Base-by-base conservation (phyloP, 2,888 invertebrate genomes). In the Caenorhabditis imperialis region DNA sequence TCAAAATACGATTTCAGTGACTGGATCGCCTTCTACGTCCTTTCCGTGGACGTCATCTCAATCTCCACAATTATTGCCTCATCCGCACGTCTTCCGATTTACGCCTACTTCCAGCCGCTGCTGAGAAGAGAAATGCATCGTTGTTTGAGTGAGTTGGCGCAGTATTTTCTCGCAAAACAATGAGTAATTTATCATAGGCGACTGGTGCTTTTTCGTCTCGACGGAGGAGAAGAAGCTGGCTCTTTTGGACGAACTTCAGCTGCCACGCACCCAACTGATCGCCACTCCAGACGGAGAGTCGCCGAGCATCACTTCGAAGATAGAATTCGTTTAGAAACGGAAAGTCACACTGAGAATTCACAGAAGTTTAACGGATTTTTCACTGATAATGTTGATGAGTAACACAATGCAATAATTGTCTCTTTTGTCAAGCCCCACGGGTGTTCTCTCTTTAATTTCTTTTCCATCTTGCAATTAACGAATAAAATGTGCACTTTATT, bases 21-120 rank as follows among this genome's bases (percentile, higher is more conserved):
- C 61, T 65, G 55, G 55, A 48, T 69, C 10, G 58, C 72, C 30
- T 78, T 82, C 69, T 79, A 82, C 58, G 78, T 79, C 12, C 48
- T 82, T 12, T 81, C 82, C 2, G 82, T 82, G 3, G 82, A 82
- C 45, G 65, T 69, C 38, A 77, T 82, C 35, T 82, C 82, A 1
- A 54, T 82, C 30, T 54, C 78, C 18, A 77, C 82, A 20, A 81
- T 81, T 50, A 58, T 82, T 33, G 77, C 81, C 16, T 82, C 78
- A 12, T 78, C 74, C 27, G 71, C 79, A n/a, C 73, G 82, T 40
- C 73, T 82, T 14, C 82, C 82, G 38, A 81, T 82, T 71, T 81
- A 81, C 54, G 75, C 72, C 22, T 71, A 73, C 35, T 79, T 76
- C 57, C 82, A 82, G 38, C 82, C 82, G 22, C 48, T 78, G 6